Evolutionary conservation across 1,140 invertebrate species (phyloP).

Genomic region (Chrysopa pallens): DNA sequence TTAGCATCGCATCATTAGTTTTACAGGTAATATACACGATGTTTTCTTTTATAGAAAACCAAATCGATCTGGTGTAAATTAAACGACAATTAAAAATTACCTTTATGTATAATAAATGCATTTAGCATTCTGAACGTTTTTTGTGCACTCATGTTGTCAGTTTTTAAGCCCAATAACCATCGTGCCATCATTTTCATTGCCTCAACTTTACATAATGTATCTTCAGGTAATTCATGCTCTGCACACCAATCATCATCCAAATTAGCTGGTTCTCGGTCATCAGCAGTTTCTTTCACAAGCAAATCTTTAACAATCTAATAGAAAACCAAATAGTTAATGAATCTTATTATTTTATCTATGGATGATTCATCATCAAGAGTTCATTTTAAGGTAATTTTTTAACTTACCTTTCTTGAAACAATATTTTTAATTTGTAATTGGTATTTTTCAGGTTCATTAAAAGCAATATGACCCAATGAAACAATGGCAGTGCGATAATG

Average conservation of each 20-base stretch:
- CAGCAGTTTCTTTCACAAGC: conserved; percentile 62
- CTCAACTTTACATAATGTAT: conserved; percentile 85
- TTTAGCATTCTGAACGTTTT: conserved; percentile 87
- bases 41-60: too few species aligned
- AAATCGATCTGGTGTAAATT: too few species aligned
- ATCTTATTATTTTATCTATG: too few species aligned
- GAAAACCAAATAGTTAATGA: neutral
- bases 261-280: conserved; percentile 21
- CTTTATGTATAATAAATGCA: conserved; percentile 77
- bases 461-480: conserved; percentile 83
- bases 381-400: too few species aligned
- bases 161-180: conserved; percentile 84
- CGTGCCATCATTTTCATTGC: conserved; percentile 91
- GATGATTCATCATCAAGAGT: too few species aligned
- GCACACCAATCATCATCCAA: conserved; percentile 63
- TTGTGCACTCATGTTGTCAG: conserved; percentile 72
- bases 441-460: conserved; percentile 77
- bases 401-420: conserved; percentile 67
- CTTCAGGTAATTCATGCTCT: conserved; percentile 74
- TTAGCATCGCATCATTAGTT: conserved; percentile 12
- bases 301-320: conserved; percentile 80
- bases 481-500: conserved; percentile 88
- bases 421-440: conserved; percentile 82
- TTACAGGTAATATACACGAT: neutral
- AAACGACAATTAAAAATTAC: conserved; percentile 31